Evolutionary conservation across 1,140 invertebrate species (phyloP).

Genomic region (Bathynomus jamesi): DNA sequence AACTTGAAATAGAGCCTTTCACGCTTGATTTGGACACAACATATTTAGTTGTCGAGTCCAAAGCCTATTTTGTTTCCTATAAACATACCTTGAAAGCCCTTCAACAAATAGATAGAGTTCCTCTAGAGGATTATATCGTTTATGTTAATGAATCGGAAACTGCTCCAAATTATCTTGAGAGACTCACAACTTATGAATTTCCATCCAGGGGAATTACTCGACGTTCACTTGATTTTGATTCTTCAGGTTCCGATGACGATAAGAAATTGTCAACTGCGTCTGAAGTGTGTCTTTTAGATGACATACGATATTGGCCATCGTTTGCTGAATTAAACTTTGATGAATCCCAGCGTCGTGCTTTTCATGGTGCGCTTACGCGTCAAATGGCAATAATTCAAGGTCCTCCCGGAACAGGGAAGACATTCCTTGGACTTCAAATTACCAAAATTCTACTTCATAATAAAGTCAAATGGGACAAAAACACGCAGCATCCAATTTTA

Average conservation of each 20-base stretch:
- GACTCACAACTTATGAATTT: conserved; percentile 22
- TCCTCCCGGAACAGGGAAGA: conserved; percentile 71
- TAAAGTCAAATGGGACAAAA: conserved; percentile 35
- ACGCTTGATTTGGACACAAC: conserved; percentile 29
- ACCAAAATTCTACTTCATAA: conserved; percentile 53
- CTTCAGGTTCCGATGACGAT: background rate
- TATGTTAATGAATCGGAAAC: conserved; percentile 19
- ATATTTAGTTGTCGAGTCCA: conserved; percentile 46
- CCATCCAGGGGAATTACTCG: background rate
- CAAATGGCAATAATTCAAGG: conserved; percentile 62
- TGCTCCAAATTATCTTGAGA: conserved; percentile 18
- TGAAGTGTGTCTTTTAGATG: background rate
- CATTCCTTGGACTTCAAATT: conserved; percentile 62
- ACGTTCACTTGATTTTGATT: background rate
- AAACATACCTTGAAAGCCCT: conserved; percentile 45
- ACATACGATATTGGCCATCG: conserved; percentile 12
- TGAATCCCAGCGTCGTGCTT: conserved; percentile 45
- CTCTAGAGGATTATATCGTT: conserved; percentile 42
- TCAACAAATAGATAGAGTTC: conserved; percentile 42
- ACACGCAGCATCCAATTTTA: conserved; percentile 53
- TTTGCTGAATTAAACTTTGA: conserved; percentile 34
- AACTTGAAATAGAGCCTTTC: conserved; percentile 43
- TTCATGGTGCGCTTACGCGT: conserved; percentile 45
- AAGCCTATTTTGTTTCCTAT: conserved; percentile 49
- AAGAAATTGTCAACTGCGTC: too few relatives aligned